Percentiles rank a stretch among this genome's conserved stretches.
phyloP scores from a whole-genome alignment of 2,888 invertebrate species.

The Clitarchus hookeri region DNA sequence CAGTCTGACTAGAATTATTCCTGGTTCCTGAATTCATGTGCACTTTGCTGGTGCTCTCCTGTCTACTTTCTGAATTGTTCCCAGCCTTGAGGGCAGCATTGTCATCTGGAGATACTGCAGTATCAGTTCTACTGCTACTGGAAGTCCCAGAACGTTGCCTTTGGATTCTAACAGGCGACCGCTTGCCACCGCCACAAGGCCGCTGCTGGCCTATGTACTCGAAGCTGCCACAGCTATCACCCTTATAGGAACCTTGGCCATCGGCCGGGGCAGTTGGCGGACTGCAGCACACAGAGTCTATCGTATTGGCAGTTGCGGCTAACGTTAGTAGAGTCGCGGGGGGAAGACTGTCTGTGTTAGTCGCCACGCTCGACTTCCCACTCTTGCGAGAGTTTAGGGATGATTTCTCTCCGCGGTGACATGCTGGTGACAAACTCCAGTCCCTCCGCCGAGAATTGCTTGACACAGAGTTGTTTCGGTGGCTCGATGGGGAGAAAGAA shows the following conservation, averaged over 20 bases:
- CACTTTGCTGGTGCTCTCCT: background rate
- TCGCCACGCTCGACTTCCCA: constrained; percentile 34
- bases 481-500: constrained; percentile 48
- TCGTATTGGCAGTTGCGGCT: constrained; percentile 56
- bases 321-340: constrained; percentile 63
- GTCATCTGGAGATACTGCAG: constrained; percentile 30
- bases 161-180: background rate
- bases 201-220: constrained; percentile 59
- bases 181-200: background rate
- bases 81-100: constrained; percentile 27
- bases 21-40: background rate
- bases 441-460: constrained; percentile 29
- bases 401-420: constrained; percentile 31
- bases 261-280: constrained; percentile 63
- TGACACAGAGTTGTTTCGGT: constrained; percentile 42
- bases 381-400: constrained; percentile 30
- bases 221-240: constrained; percentile 68
- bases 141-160: background rate
- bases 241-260: constrained; percentile 64
- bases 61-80: background rate
- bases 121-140: background rate
- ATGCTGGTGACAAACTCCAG: constrained; percentile 36
- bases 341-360: constrained; percentile 51
- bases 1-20: constrained; percentile 65
- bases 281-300: constrained; percentile 57